Conservation (phyloP, 2,797 vertebrate genomes). For the Amniataba percoides region DNA sequence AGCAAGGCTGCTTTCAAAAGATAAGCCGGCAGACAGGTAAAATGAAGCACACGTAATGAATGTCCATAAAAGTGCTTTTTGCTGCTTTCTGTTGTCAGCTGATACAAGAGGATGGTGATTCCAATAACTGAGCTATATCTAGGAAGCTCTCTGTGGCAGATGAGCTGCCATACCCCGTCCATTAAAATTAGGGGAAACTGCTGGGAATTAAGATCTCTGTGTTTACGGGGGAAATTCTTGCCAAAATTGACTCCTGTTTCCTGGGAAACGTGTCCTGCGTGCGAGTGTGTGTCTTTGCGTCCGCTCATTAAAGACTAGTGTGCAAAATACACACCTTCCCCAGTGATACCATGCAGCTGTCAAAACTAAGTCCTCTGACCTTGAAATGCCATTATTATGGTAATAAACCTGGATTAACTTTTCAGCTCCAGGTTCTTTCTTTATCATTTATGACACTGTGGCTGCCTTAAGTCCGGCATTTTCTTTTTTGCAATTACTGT, state of each 20-base stretch:
- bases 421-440: background rate
- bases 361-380: constrained; percentile 20
- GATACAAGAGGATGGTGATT: constrained; percentile 56
- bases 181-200: constrained; percentile 46
- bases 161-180: constrained; percentile 44
- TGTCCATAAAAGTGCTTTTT: constrained; percentile 65
- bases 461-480: background rate
- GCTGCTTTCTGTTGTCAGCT: constrained; percentile 55
- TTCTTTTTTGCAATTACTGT: background rate
- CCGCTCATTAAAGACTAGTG: background rate
- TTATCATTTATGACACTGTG: background rate
- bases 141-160: constrained; percentile 35
- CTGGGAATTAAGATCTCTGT: constrained; percentile 17
- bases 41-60: constrained; percentile 72
- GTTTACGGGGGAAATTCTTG: constrained; percentile 29
- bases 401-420: background rate
- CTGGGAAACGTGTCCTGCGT: background rate
- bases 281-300: background rate
- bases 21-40: constrained; percentile 76
- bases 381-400: background rate
- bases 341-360: background rate
- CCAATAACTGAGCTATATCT: constrained; percentile 37
- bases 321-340: background rate
- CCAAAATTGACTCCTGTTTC: constrained; percentile 18
- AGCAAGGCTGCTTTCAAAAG: constrained; percentile 67